Evolutionary conservation across 2,797 vertebrate species (phyloP).

Genomic region (Aselliscus stoliczkanus): DNA sequence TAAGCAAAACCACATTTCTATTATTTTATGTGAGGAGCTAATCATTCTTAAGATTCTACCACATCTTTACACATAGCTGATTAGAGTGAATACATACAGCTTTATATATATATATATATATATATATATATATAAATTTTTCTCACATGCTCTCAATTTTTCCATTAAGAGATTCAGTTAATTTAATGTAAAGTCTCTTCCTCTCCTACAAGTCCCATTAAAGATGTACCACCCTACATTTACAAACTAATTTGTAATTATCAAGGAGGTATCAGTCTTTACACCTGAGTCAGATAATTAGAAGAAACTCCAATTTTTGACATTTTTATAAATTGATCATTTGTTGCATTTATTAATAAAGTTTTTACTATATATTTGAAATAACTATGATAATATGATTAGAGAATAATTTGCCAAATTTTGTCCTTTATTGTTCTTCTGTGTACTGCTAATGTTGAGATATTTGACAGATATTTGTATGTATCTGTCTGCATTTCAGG

Average conservation of each 20-base stretch:
- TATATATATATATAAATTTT: not conserved
- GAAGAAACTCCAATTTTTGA: conserved; percentile 23
- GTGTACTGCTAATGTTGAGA: not conserved
- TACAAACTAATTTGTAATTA: conserved; percentile 1
- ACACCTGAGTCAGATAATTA: not conserved
- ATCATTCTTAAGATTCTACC: not conserved
- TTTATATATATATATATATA: not conserved
- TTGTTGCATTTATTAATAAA: conserved; percentile 14
- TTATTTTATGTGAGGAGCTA: conserved; percentile 1
- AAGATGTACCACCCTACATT: not conserved
- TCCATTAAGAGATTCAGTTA: not conserved
- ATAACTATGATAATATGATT: not conserved
- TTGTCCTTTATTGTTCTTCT: not conserved
- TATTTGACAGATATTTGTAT: not conserved
- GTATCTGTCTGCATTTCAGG: conserved; percentile 7
- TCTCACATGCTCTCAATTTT: not conserved
- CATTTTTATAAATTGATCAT: not conserved
- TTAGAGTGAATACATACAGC: not conserved
- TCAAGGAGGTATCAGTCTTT: not conserved
- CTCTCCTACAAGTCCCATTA: not conserved
- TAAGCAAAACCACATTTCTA: conserved; percentile 34
- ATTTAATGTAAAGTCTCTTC: conserved; percentile 8
- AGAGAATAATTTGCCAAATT: not conserved
- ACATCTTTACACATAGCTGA: not conserved
- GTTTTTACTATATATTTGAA: not conserved